Percentiles rank a stretch among this genome's conserved stretches.
Evolutionary conservation across 2,888 invertebrate genomes (phyloP).

Genomic region (Plebejus melissa): DNA sequence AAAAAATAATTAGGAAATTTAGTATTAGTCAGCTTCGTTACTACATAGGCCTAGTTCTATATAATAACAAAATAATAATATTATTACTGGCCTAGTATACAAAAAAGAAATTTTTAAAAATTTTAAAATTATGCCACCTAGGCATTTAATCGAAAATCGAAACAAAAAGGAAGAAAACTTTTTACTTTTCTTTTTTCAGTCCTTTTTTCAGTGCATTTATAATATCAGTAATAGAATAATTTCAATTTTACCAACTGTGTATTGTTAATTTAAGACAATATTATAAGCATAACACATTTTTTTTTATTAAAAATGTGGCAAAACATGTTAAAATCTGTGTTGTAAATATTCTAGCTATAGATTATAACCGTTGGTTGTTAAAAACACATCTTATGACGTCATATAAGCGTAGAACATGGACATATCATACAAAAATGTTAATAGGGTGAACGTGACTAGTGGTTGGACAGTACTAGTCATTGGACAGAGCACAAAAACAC

Average conservation of each 20-base stretch:
- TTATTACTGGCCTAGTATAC: slow-evolving; percentile 41
- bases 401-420: slow-evolving; percentile 71
- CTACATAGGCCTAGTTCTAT: slow-evolving; percentile 56
- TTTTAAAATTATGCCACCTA: slow-evolving; percentile 56
- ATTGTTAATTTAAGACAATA: not conserved
- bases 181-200: not conserved
- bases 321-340: not conserved
- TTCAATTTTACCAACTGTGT: not conserved
- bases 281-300: not conserved
- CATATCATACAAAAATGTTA: slow-evolving; percentile 67
- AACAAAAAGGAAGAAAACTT: not conserved
- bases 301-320: not conserved
- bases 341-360: slow-evolving; percentile 53
- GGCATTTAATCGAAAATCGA: not conserved
- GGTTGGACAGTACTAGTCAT: no score
- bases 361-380: slow-evolving; percentile 50
- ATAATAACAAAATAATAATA: slow-evolving; percentile 29
- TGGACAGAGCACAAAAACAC: no score
- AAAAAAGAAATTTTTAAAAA: slow-evolving; percentile 43
- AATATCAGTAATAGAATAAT: not conserved
- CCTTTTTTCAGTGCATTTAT: not conserved
- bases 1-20: slow-evolving; percentile 27
- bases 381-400: slow-evolving; percentile 61
- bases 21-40: slow-evolving; percentile 32
- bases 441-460: slow-evolving; percentile 34